These are phyloP conservation scores for Murina feae DNA, from an alignment of 2,113 vertebrate species.

Conservation along the genomic window DNA sequence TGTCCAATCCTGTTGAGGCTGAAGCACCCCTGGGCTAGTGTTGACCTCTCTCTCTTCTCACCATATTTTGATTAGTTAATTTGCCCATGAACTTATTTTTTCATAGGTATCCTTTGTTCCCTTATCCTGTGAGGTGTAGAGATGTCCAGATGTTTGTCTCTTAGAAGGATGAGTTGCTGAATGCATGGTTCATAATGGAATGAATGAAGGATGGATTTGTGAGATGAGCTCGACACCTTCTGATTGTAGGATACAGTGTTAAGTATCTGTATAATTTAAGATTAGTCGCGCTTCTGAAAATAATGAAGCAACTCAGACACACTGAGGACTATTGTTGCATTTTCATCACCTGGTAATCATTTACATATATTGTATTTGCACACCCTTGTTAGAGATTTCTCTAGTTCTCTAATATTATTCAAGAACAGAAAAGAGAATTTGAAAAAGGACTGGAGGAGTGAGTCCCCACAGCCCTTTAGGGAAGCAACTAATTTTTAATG, in stretches of 20 bases:
- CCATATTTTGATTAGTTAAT: neutral
- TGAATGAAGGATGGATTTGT: neutral
- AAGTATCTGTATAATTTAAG: neutral
- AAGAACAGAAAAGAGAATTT: neutral
- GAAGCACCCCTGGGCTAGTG: neutral
- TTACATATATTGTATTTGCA: neutral
- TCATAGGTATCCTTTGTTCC: neutral
- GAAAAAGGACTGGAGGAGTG: neutral
- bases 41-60: neutral
- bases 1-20: neutral
- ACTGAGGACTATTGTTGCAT: neutral
- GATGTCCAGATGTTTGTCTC: neutral
- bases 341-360: neutral
- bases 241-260: neutral
- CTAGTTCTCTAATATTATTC: neutral
- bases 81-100: neutral
- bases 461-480: neutral
- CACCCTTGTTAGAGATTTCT: neutral
- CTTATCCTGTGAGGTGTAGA: neutral
- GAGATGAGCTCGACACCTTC: neutral
- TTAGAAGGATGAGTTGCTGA: neutral
- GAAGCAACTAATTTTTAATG: neutral
- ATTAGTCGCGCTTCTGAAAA: neutral
- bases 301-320: neutral
- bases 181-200: neutral